phyloP scores from a whole-genome alignment of 2,888 invertebrate genomes.

The Lepidochitona cinerea region DNA sequence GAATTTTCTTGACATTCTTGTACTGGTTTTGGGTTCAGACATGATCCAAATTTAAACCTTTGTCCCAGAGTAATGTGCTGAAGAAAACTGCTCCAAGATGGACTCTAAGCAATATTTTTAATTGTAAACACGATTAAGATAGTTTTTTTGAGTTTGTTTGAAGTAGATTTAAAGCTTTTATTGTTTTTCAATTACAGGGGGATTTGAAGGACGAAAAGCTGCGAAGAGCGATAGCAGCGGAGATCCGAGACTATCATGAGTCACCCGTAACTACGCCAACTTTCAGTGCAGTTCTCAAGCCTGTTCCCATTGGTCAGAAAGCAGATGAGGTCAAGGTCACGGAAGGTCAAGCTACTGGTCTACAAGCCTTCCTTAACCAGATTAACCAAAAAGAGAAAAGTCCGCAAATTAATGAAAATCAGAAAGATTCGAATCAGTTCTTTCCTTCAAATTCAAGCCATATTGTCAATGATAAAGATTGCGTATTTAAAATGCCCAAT shows the following conservation, averaged over 20 bases:
- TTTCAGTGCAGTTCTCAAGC: conserved; percentile 54
- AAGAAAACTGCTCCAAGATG: no score
- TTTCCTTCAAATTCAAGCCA: background rate
- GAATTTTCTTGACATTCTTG: no score
- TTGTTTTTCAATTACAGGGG: conserved; percentile 32
- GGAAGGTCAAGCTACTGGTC: background rate
- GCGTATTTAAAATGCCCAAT: background rate
- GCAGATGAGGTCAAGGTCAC: background rate
- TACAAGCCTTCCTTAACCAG: background rate
- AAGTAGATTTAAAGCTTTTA: background rate
- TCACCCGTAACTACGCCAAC: conserved; percentile 50
- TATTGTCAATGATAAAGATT: background rate
- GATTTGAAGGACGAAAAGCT: conserved; percentile 58
- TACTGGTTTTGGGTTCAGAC: no score
- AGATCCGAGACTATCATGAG: conserved; percentile 65
- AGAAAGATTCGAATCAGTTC: conserved; percentile 22
- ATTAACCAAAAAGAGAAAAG: conserved; percentile 13
- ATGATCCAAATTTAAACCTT: no score
- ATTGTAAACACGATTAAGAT: no score
- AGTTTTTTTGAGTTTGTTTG: no score
- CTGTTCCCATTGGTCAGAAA: conserved; percentile 35
- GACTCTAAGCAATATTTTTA: no score
- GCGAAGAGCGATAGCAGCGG: conserved; percentile 64
- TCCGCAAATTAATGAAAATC: conserved; percentile 32
- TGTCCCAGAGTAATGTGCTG: no score